Conservation (phyloP, 2,888 invertebrate genomes). For the Noctua pronuba region DNA sequence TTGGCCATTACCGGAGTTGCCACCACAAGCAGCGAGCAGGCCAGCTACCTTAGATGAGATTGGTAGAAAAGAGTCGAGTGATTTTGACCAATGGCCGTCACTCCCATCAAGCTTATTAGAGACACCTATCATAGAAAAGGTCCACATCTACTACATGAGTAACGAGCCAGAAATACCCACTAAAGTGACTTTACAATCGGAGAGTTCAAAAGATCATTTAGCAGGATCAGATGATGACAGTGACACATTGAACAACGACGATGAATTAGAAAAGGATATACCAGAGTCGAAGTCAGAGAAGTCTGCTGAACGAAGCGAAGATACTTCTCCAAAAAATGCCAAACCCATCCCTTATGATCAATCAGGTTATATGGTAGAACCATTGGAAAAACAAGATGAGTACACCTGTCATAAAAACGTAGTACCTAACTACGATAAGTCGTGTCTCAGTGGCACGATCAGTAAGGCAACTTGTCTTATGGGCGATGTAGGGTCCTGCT, state of each 20-base stretch:
- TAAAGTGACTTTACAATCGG: constrained; percentile 93
- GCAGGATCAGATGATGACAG: constrained; percentile 93
- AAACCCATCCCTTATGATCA: constrained; percentile 88
- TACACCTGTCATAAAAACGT: constrained; percentile 83
- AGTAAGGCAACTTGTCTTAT: constrained; percentile 87
- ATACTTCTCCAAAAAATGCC: constrained; percentile 79
- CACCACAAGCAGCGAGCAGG: constrained; percentile 88
- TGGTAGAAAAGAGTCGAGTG: constrained; percentile 89
- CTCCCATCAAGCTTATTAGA: constrained; percentile 94
- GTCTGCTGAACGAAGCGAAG: constrained; percentile 78
- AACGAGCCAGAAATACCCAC: constrained; percentile 94
- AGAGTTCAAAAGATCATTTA: constrained; percentile 92
- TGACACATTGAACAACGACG: constrained; percentile 92
- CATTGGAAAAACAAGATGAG: constrained; percentile 84
- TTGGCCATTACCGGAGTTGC: constrained; percentile 94
- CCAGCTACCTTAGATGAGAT: constrained; percentile 72
- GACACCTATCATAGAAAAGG: constrained; percentile 93
- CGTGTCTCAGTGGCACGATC: constrained; percentile 87
- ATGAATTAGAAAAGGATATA: constrained; percentile 90
- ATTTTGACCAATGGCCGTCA: constrained; percentile 95
- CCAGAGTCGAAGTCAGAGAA: constrained; percentile 87
- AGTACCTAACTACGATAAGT: constrained; percentile 87
- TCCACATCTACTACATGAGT: constrained; percentile 95
- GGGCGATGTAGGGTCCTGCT: constrained; percentile 86
- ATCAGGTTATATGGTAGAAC: constrained; percentile 89